Conservation (phyloP, 2,888 invertebrate species). For the Phyto melanocephala region DNA sequence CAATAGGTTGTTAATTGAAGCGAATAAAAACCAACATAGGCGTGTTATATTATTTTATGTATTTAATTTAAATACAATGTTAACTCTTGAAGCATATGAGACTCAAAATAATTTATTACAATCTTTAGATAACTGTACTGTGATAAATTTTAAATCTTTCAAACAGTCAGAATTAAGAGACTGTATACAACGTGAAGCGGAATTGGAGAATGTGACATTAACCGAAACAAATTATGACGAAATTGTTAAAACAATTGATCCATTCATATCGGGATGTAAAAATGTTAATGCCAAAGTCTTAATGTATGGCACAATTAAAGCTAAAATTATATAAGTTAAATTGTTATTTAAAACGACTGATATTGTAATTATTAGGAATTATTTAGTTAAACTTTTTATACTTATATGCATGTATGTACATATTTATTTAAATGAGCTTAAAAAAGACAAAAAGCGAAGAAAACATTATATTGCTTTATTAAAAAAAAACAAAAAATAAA, state of each 20-base stretch:
- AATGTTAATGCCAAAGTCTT: conserved; percentile 73
- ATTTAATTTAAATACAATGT: conserved; percentile 71
- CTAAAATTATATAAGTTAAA: neutral
- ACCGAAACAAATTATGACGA: conserved; percentile 66
- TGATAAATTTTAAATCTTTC: conserved; percentile 71
- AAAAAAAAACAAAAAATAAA: neutral
- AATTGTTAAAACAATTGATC: conserved; percentile 70
- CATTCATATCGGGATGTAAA: conserved; percentile 74
- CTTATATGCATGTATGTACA: neutral
- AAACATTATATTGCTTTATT: neutral
- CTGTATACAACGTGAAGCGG: conserved; percentile 72
- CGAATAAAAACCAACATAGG: conserved; percentile 47
- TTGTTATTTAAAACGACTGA: conserved; percentile 7
- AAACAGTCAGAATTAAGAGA: conserved; percentile 68
- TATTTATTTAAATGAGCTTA: neutral
- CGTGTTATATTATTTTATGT: conserved; percentile 72
- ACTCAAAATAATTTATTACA: conserved; percentile 64
- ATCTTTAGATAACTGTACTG: conserved; percentile 61
- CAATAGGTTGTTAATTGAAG: conserved; percentile 62
- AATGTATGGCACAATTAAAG: conserved; percentile 66
- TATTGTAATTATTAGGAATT: neutral
- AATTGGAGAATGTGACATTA: conserved; percentile 66
- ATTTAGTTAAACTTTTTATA: no score
- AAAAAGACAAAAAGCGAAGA: neutral
- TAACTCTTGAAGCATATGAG: conserved; percentile 49